Conservation (phyloP, 2,113 vertebrate genomes). For the Megaceryle maxima region DNA sequence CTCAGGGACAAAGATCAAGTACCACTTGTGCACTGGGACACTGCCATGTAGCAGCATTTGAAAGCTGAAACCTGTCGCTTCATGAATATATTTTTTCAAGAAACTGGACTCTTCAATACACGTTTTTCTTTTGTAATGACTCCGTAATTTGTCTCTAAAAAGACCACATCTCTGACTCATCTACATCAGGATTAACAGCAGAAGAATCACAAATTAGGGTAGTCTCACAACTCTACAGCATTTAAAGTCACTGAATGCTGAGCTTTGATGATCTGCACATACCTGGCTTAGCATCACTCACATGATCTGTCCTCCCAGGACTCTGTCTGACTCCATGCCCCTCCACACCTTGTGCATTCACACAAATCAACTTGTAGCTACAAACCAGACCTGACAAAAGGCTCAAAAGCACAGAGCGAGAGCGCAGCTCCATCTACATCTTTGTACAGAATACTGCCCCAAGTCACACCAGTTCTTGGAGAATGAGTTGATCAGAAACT, state of each 20-base stretch:
- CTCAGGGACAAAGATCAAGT: background rate
- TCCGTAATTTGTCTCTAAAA: background rate
- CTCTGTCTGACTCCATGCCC: accelerated
- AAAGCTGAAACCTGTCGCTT: background rate
- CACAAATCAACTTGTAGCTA: background rate
- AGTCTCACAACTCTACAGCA: background rate
- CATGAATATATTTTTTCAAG: background rate
- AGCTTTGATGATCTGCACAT: background rate
- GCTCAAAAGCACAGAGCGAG: background rate
- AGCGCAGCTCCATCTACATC: background rate
- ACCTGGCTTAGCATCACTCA: background rate
- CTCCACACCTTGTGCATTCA: no score
- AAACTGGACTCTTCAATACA: background rate
- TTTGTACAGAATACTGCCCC: accelerated
- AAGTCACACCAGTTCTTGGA: background rate
- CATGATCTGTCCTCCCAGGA: background rate
- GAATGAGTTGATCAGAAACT: background rate
- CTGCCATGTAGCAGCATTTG: background rate
- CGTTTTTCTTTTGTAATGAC: background rate
- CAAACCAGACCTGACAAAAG: background rate
- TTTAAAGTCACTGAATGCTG: background rate
- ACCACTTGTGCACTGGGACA: background rate
- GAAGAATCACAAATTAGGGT: background rate
- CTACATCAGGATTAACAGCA: background rate
- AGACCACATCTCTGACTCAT: background rate